Evolutionary conservation across 2,888 invertebrate genomes (phyloP).

Genomic region (Andrena hattorfiana): DNA sequence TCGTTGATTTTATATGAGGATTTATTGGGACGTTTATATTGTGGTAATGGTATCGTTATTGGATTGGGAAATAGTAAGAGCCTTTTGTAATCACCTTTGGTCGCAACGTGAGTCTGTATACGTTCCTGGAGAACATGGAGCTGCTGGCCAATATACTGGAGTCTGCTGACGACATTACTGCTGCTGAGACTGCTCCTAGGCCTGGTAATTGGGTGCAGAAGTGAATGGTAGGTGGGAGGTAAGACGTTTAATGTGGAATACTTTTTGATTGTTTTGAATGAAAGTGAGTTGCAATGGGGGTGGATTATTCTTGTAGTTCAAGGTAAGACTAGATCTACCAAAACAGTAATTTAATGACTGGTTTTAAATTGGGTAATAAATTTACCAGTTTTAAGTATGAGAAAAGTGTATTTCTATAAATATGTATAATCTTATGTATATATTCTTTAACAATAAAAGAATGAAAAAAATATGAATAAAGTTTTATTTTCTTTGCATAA

Average conservation of each 20-base stretch:
- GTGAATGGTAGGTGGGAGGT: not conserved
- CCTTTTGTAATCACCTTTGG: conserved; percentile 86
- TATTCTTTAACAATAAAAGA: too few relatives aligned
- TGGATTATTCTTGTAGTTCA: too few relatives aligned
- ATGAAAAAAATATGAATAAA: too few relatives aligned
- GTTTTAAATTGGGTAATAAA: too few relatives aligned
- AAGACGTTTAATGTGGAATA: not conserved
- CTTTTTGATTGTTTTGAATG: too few relatives aligned
- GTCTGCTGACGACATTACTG: conserved; percentile 92
- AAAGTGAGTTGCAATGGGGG: too few relatives aligned
- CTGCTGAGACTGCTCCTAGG: conserved; percentile 90
- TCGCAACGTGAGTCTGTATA: conserved; percentile 89
- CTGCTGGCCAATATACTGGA: conserved; percentile 90
- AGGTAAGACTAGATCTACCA: too few relatives aligned
- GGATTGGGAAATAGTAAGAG: not conserved
- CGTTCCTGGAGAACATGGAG: conserved; percentile 91
- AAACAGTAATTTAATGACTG: too few relatives aligned
- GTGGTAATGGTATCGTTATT: not conserved
- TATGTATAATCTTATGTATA: too few relatives aligned
- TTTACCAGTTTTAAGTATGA: too few relatives aligned
- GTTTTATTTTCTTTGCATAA: too few relatives aligned
- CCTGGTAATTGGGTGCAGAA: conserved; percentile 81
- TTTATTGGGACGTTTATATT: not conserved
- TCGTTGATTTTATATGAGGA: not conserved
- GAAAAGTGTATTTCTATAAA: too few relatives aligned